Evolutionary conservation across 2,888 invertebrate genomes (phyloP).

Genomic region (Lasioglossum zephyrum): DNA sequence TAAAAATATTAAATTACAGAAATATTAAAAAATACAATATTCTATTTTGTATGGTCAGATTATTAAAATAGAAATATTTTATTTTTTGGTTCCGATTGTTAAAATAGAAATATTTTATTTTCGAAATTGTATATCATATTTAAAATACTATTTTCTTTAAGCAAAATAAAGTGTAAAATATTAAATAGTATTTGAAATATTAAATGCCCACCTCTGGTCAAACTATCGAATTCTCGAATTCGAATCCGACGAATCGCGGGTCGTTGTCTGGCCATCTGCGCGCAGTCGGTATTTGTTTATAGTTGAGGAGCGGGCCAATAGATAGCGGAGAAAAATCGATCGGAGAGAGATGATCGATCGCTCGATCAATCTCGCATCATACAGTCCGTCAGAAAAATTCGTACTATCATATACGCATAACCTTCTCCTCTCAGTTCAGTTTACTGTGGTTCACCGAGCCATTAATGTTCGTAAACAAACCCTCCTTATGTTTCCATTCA

Average conservation of each 20-base stretch:
- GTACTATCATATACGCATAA: not conserved
- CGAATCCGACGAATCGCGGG: slow-evolving; percentile 34
- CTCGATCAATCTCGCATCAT: not conserved
- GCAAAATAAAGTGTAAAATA: too few species aligned
- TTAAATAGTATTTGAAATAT: too few species aligned
- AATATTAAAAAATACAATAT: too few species aligned
- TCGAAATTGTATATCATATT: too few species aligned
- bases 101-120: too few species aligned
- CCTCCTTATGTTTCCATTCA: not conserved
- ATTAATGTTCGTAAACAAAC: not conserved
- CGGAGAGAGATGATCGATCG: not conserved
- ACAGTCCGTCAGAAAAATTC: not conserved
- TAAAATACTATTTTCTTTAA: too few species aligned
- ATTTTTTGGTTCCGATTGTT: too few species aligned
- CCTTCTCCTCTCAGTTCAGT: not conserved
- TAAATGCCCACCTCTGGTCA: too few species aligned
- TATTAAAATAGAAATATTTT: too few species aligned
- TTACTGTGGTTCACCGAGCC: not conserved
- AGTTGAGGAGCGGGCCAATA: not conserved
- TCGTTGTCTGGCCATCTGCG: not conserved
- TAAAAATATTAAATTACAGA: too few species aligned
- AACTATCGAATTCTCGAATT: slow-evolving; percentile 2
- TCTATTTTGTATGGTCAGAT: too few species aligned
- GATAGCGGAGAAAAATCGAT: slow-evolving; percentile 1
- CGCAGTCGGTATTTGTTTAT: not conserved